Percentiles rank a stretch among this genome's conserved stretches.
Conservation (phyloP, 2,113 vertebrate species). For the Myrmophylax atrothorax region DNA sequence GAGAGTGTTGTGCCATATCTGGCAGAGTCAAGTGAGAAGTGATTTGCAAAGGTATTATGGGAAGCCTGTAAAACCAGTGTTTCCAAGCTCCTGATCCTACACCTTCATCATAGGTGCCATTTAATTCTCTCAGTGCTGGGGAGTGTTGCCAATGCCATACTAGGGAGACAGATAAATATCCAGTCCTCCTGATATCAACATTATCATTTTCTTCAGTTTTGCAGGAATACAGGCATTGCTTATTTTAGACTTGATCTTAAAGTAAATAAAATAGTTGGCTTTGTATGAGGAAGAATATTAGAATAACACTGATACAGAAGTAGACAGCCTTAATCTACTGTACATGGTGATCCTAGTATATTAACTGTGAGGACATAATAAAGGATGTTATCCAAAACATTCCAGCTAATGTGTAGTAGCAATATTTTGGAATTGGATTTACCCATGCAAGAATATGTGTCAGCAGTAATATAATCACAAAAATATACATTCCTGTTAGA, state of each 20-base stretch:
- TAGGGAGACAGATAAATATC: not conserved
- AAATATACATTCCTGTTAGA: not conserved
- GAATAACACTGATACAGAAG: not conserved
- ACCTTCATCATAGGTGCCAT: not conserved
- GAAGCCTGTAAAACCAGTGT: constrained; percentile 35
- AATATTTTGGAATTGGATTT: not conserved
- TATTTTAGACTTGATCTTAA: not conserved
- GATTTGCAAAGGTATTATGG: not conserved
- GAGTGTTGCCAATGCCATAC: not conserved
- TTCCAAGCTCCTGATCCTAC: not conserved
- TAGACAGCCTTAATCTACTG: not conserved
- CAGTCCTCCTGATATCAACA: not conserved
- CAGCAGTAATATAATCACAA: not conserved
- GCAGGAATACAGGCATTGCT: not conserved
- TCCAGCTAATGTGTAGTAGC: not conserved
- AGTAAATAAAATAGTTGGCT: not conserved
- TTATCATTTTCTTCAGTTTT: not conserved
- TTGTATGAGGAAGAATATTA: not conserved
- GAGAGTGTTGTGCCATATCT: not conserved
- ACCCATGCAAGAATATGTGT: not conserved
- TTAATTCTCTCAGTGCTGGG: not conserved
- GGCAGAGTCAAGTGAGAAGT: not conserved
- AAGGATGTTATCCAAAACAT: not conserved
- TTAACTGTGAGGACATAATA: not conserved
- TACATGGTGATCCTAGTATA: not conserved